A percentile compares a stretch with the other conserved stretches of the same genome.
Conservation (phyloP, 2,113 vertebrate species). For the Strix aluco region DNA sequence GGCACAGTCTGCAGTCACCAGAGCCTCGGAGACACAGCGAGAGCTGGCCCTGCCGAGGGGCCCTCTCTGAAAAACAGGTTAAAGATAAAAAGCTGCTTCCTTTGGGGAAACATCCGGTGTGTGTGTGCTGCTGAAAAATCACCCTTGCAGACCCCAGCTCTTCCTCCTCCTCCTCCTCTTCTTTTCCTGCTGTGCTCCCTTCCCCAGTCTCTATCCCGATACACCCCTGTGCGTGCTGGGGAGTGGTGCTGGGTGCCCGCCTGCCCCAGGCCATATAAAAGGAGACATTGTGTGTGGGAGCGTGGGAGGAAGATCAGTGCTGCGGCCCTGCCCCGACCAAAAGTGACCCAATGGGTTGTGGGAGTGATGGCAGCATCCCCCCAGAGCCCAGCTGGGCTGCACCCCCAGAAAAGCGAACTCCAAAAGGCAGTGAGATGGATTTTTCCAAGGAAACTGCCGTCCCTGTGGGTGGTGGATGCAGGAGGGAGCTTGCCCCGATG, state of each 20-base stretch:
- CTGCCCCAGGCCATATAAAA: not conserved
- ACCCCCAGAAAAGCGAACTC: not conserved
- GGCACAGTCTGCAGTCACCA: not conserved
- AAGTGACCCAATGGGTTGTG: not conserved
- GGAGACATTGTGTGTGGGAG: not conserved
- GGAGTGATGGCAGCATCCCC: accelerated
- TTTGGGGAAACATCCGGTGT: not conserved
- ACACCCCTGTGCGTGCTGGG: accelerated
- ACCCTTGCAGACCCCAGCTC: not conserved
- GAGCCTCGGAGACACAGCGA: accelerated
- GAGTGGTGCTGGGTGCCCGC: not conserved
- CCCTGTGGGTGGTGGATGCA: not conserved
- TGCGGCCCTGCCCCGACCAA: accelerated
- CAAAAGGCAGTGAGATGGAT: not conserved
- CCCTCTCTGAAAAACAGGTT: not conserved
- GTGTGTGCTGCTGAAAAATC: not conserved
- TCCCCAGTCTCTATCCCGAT: accelerated
- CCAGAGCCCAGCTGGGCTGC: not conserved
- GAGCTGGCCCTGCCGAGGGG: not conserved
- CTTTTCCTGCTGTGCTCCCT: not conserved
- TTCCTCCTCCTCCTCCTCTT: not conserved
- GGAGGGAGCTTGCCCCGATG: not conserved
- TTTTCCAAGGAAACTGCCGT: not conserved
- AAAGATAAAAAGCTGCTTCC: not conserved
- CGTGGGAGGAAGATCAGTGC: not conserved